Base-by-base conservation (phyloP, 2,113 vertebrate species). In the Beaufortia kweichowensis region DNA sequence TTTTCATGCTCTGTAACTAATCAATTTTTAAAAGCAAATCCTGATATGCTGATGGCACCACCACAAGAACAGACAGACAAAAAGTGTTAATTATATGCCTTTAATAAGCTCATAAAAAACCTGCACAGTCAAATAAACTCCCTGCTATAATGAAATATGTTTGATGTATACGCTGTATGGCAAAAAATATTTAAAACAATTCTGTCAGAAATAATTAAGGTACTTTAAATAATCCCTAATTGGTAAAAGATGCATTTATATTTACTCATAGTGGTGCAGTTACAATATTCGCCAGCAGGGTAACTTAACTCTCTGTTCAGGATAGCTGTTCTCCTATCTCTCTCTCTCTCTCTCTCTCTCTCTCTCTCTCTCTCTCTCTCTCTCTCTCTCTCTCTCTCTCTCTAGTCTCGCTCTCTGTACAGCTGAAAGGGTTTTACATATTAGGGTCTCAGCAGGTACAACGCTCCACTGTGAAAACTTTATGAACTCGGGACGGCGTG, bases 371-470 rank as follows among this genome's bases (percentile, higher is more conserved):
- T 53, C 48, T 43, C 41, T 43, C 41, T 12, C 41, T 43, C 41
- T 43, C 9, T 43, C 11, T 43, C 41, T 43, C 2, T 43, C 10
- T 39, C 35, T 11, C 4, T 24, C 21, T 39, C 1, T 66, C 17
- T 35, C 17, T 9, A 1, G 57, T 17, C 31, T 21, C 5, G n/a
- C 62, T 46, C 24, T 53, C 26, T 33, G 28, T 29, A 53, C 6
- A 4, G 17, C 19, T 50, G 65, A 50, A 50, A 21, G 53, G 23
- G 3, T 17, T 59, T 59, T 24, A 28, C 39, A 69, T 69, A 69
- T 72, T 62, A 48, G 21, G 6, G 35, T 7, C 31, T n/a, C 33
- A n/a, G 53, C 33, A 72, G 69, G 23, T 59, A 28, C 69, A 26
- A 24, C 4, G 2, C 31, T 43, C 23, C 53, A 17, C 68, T 26